These are phyloP conservation scores for Gopherus flavomarginatus DNA, from an alignment of 2,113 vertebrate species.

Conservation along the genomic window DNA sequence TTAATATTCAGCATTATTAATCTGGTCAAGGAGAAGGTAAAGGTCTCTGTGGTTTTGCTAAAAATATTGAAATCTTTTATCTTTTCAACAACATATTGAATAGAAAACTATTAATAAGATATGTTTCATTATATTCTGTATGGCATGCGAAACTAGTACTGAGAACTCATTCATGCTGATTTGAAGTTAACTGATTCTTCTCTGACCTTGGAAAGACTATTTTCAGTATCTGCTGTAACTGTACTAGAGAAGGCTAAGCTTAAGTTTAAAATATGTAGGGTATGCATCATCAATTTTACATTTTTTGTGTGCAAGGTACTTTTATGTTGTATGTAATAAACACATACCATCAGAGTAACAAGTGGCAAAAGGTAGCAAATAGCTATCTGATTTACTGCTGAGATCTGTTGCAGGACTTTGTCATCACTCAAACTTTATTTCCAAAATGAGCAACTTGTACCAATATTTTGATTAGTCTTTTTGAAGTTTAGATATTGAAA, in stretches of 20 bases:
- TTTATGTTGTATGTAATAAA: background rate
- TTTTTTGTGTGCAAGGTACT: background rate
- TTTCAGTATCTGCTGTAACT: background rate
- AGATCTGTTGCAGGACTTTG: background rate
- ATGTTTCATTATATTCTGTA: background rate
- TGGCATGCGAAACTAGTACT: background rate
- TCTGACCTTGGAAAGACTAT: background rate
- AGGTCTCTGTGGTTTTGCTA: background rate
- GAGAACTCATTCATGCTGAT: accelerated
- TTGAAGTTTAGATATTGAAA: background rate
- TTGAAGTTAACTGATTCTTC: background rate
- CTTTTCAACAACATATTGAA: background rate
- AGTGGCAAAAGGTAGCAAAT: background rate
- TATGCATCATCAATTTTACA: background rate
- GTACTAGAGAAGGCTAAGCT: background rate
- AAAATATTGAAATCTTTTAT: background rate
- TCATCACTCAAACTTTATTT: background rate
- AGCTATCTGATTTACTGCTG: background rate
- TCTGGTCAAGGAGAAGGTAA: background rate
- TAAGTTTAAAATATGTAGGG: background rate
- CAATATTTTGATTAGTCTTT: background rate
- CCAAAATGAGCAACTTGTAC: background rate
- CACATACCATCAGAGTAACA: background rate
- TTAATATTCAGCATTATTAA: background rate
- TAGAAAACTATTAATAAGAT: background rate